Evolutionary conservation across 2,797 vertebrate genomes (phyloP), one percentile per base, ranked within the genome.

Genomic region (Lepus oiostolus): DNA sequence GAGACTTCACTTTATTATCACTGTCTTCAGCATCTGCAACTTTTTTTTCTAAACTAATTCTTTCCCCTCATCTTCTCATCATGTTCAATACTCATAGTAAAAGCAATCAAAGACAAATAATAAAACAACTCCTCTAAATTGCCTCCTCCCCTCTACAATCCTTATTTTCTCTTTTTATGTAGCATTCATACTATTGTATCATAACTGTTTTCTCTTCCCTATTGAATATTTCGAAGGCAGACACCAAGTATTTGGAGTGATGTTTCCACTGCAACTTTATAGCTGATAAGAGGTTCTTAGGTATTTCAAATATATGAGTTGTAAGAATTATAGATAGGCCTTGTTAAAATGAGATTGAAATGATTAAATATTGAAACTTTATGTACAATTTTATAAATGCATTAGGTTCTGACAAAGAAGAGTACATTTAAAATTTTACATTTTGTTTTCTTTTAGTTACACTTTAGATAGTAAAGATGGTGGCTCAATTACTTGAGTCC

Each of bases 371-470:
- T 11, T 70, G 19, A 2, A 54, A 17, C 17, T 32, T 90, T 80
- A 71, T 24, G 52, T 81, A 50, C 94, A 93, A 71, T 81, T 67
- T 82, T 85, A n/a, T 60, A 63, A 85, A n/a, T 82, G 82, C 28
- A 95, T 70, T 79, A 60, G 30, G 75, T 88, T 96, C 95, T 97
- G 83, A 84, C 19, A 94, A 82, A 96, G 68, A 88, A 42, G 2
- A 80, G 85, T 1, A 84, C 22, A 87, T 54, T 83, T 72, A 7
- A 42, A 52, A 38, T 89, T 87, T 83, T 90, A 67, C 50, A 32
- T 94, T 97, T 97, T 86, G 13, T 75, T 96, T 90, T 93, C 54
- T 38, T 93, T 90, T 88, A 90, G 84, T 50, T 95, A 95, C 91
- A 74, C 5, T 17, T 8, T 91, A 95, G 35, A n/a, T 88, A 83